These are phyloP conservation scores for Cassiopea andromeda DNA, from an alignment of 30 jellyfish, hydroid and myxozoan species.

Conservation along the genomic window DNA sequence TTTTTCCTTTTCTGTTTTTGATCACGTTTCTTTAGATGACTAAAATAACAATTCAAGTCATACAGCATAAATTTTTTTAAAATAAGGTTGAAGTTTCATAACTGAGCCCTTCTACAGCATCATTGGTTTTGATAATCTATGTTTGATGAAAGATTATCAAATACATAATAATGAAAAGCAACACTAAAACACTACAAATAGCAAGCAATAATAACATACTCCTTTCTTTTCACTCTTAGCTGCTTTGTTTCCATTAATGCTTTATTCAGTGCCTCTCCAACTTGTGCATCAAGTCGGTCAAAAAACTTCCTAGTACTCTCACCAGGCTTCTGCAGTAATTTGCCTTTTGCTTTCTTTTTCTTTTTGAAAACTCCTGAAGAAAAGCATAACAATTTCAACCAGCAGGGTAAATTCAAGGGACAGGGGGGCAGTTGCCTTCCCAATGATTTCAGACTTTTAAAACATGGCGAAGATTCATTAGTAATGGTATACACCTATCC, in stretches of 20 bases:
- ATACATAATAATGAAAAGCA: neutral
- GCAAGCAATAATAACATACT: slow-evolving; percentile 31
- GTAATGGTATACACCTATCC: no score
- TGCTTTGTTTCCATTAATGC: slow-evolving; percentile 75
- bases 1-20: slow-evolving; percentile 61
- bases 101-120: neutral
- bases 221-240: slow-evolving; percentile 76
- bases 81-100: neutral
- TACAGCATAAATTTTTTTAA: no score
- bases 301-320: slow-evolving; percentile 74
- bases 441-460: no score
- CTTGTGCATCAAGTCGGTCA: slow-evolving; percentile 73
- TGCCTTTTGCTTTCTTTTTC: slow-evolving; percentile 18
- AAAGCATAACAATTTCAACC: neutral
- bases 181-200: no score
- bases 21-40: slow-evolving; percentile 81
- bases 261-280: slow-evolving; percentile 60
- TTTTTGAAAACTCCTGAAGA: neutral
- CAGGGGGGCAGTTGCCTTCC: no score
- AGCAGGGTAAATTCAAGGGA: neutral
- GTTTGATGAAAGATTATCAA: neutral
- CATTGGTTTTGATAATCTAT: no score
- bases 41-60: neutral
- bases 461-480: no score
- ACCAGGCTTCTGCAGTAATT: slow-evolving; percentile 33